Percentiles rank a stretch among this genome's conserved stretches.
phyloP scores from a whole-genome alignment of 2,113 vertebrate genomes.

The Myanophis thanlyinensis region DNA sequence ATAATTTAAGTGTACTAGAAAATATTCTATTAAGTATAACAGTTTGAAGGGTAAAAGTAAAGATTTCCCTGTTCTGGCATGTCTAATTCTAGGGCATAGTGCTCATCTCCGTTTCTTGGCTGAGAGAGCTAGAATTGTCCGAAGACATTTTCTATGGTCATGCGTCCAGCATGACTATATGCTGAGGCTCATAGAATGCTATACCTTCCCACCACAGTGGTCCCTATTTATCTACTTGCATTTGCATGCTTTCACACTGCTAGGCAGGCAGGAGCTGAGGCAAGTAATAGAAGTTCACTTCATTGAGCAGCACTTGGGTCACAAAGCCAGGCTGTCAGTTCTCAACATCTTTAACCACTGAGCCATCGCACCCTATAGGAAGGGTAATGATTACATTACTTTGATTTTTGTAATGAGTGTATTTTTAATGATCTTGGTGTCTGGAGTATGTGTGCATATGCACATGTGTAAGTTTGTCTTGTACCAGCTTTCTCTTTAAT shows the following conservation, averaged over 20 bases:
- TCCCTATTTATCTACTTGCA: neutral
- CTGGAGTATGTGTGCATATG: neutral
- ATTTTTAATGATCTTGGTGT: neutral
- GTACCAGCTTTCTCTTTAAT: neutral
- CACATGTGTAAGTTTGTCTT: neutral
- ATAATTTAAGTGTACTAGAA: no score
- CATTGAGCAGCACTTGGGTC: neutral
- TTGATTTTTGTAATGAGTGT: neutral
- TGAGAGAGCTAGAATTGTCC: no score
- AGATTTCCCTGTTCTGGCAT: no score
- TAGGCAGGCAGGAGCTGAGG: neutral
- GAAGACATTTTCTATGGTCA: no score
- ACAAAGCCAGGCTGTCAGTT: neutral
- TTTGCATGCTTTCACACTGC: neutral
- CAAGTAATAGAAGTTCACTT: neutral
- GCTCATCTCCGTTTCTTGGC: no score
- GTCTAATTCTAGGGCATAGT: no score
- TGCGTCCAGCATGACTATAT: neutral
- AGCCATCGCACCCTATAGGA: neutral
- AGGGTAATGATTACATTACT: neutral
- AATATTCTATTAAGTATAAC: no score
- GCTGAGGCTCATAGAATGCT: neutral
- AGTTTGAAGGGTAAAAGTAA: no score
- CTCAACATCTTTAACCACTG: neutral
- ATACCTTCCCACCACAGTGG: neutral